These are phyloP conservation scores for Larimichthys polyactis DNA, from an alignment of 2,113 vertebrate species.

Conservation along the genomic window DNA sequence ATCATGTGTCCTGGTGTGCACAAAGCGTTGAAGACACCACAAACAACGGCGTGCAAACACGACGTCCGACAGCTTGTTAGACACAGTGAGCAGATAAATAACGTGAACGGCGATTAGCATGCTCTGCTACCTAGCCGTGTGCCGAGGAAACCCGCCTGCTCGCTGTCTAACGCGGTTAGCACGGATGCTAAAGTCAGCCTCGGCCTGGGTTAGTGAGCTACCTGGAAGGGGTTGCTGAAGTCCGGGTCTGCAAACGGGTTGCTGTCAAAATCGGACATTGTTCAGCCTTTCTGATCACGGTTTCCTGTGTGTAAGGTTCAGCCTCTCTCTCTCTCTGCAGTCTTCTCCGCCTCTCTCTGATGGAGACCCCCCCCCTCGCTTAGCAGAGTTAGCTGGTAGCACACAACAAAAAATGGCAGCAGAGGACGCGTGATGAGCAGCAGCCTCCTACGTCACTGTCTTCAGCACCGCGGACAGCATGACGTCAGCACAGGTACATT, in stretches of 20 bases:
- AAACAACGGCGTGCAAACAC: not conserved
- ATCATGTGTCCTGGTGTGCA: slow-evolving; percentile 18
- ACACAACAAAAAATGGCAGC: slow-evolving; percentile 68
- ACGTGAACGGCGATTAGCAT: not conserved
- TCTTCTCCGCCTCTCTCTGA: slow-evolving; percentile 70
- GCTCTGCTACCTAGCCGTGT: not conserved
- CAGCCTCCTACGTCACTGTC: slow-evolving; percentile 51
- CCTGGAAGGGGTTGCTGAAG: slow-evolving; percentile 98
- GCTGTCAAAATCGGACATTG: slow-evolving; percentile 97
- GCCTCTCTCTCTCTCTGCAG: slow-evolving; percentile 64
- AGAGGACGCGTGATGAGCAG: slow-evolving; percentile 60
- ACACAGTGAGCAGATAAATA: not conserved
- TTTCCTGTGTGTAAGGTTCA: slow-evolving; percentile 29
- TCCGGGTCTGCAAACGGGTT: slow-evolving; percentile 98
- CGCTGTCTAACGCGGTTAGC: slow-evolving; percentile 31
- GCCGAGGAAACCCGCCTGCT: slow-evolving; percentile 6
- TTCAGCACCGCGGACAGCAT: slow-evolving; percentile 77
- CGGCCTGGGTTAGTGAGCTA: slow-evolving; percentile 73
- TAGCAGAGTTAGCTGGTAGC: slow-evolving; percentile 71
- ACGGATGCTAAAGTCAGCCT: slow-evolving; percentile 36
- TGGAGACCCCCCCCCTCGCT: slow-evolving; percentile 64
- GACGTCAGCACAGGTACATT: slow-evolving; percentile 42
- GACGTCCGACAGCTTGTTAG: not conserved
- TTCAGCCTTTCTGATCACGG: slow-evolving; percentile 50
- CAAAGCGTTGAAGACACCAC: not conserved